These are phyloP conservation scores for Rotaria macrura DNA, from an alignment of 2,888 invertebrate genomes.

Conservation along the genomic window DNA sequence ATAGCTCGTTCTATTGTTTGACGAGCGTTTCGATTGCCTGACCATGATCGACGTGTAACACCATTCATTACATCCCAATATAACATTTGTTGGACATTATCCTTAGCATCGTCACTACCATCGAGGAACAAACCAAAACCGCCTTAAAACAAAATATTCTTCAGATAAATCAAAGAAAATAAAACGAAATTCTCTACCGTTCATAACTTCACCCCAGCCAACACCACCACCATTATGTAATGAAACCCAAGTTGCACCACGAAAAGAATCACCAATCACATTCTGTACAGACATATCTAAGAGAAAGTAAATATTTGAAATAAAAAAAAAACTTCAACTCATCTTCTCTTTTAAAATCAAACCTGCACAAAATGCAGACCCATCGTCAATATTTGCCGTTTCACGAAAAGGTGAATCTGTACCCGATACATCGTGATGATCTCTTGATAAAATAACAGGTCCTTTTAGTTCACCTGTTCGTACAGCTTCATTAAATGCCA, in stretches of 20 bases:
- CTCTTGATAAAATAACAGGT: slow-evolving; percentile 57
- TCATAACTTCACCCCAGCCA: slow-evolving; percentile 59
- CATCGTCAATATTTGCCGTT: slow-evolving; percentile 58
- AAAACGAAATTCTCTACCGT: slow-evolving; percentile 43
- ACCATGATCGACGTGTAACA: slow-evolving; percentile 54
- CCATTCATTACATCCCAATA: slow-evolving; percentile 59
- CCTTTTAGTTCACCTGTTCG: slow-evolving; percentile 50
- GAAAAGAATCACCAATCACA: slow-evolving; percentile 55
- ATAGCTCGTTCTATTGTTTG: slow-evolving; percentile 54
- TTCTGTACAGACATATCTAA: slow-evolving; percentile 58
- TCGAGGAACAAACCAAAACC: slow-evolving; percentile 59
- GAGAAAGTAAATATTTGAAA: slow-evolving; percentile 32
- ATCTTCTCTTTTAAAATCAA: slow-evolving; percentile 33
- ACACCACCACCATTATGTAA: slow-evolving; percentile 57
- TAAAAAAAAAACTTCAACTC: background rate
- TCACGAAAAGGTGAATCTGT: slow-evolving; percentile 59
- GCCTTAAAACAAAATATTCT: slow-evolving; percentile 37
- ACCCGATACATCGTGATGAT: slow-evolving; percentile 60
- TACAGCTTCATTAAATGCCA: slow-evolving; percentile 56
- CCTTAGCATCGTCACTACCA: slow-evolving; percentile 53
- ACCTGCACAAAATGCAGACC: slow-evolving; percentile 57
- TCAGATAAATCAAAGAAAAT: background rate
- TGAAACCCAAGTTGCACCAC: slow-evolving; percentile 59
- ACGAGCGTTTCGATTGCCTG: slow-evolving; percentile 55
- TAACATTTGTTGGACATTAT: slow-evolving; percentile 53